These are phyloP conservation scores for Orius insidiosus DNA, from an alignment of 1,140 invertebrate species.

Conservation along the genomic window DNA sequence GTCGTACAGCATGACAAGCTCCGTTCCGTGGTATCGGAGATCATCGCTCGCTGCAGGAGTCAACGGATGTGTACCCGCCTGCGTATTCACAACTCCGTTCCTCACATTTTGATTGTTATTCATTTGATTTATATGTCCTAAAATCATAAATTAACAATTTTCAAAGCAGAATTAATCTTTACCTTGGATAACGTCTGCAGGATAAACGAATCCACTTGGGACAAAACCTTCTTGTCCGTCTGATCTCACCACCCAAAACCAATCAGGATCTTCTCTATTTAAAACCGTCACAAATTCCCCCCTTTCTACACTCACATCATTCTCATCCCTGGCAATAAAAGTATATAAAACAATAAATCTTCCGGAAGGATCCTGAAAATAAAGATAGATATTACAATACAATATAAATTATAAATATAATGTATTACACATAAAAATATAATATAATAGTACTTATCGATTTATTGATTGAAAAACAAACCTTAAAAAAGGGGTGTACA, in stretches of 20 bases:
- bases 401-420: too few species aligned
- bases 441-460: too few species aligned
- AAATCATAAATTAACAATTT: slow-evolving; percentile 13
- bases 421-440: too few species aligned
- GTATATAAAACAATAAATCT: slow-evolving; percentile 84
- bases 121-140: slow-evolving; percentile 29
- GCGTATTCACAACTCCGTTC: slow-evolving; percentile 13
- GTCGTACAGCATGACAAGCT: slow-evolving; percentile 85
- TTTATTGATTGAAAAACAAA: too few species aligned
- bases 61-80: slow-evolving; percentile 20
- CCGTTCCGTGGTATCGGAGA: slow-evolving; percentile 61
- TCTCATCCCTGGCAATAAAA: slow-evolving; percentile 82
- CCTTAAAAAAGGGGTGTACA: slow-evolving; percentile 73
- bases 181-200: slow-evolving; percentile 64
- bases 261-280: slow-evolving; percentile 84
- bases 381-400: too few species aligned
- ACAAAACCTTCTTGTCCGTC: slow-evolving; percentile 92
- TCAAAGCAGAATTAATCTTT: slow-evolving; percentile 18
- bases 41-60: slow-evolving; percentile 30
- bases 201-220: slow-evolving; percentile 86
- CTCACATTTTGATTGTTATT: slow-evolving; percentile 21
- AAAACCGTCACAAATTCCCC: slow-evolving; percentile 89
- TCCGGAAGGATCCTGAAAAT: slow-evolving; percentile 56
- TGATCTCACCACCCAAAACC: slow-evolving; percentile 86
- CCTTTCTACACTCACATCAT: slow-evolving; percentile 81